These are phyloP conservation scores for Numida meleagris DNA, from an alignment of 2,113 vertebrate genomes.

Conservation along the genomic window DNA sequence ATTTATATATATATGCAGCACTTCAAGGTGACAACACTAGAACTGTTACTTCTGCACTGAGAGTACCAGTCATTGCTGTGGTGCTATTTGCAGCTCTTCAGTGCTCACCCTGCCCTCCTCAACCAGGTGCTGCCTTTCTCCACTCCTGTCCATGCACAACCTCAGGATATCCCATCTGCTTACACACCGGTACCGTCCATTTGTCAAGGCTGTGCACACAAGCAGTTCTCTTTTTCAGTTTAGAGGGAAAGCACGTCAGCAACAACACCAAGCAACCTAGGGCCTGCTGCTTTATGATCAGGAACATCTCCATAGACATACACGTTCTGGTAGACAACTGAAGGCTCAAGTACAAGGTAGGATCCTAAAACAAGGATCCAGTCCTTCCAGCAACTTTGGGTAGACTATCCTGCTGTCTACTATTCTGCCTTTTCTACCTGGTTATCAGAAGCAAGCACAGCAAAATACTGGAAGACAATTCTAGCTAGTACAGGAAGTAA, in stretches of 20 bases:
- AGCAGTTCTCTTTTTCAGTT: not conserved
- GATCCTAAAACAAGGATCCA: not conserved
- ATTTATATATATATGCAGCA: not conserved
- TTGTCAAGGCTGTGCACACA: not conserved
- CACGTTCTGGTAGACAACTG: not conserved
- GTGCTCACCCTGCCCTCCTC: not conserved
- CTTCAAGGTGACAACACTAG: not conserved
- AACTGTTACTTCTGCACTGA: not conserved
- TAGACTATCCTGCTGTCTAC: not conserved
- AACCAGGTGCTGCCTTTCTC: not conserved
- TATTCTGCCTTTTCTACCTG: not conserved
- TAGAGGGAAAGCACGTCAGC: not conserved
- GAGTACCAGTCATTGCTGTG: not conserved
- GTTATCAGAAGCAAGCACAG: not conserved
- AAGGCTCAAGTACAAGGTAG: not conserved
- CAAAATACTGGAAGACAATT: not conserved
- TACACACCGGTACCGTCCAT: not conserved
- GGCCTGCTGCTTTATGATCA: not conserved
- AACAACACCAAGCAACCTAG: not conserved
- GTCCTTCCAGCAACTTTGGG: not conserved
- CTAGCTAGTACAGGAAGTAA: not conserved
- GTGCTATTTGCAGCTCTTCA: rapidly evolving
- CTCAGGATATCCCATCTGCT: not conserved
- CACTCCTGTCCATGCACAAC: not conserved
- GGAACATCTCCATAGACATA: not conserved